Percentiles rank a stretch among this genome's conserved stretches.
Evolutionary conservation across 2,888 invertebrate species (phyloP).

Genomic region (Timema podura): DNA sequence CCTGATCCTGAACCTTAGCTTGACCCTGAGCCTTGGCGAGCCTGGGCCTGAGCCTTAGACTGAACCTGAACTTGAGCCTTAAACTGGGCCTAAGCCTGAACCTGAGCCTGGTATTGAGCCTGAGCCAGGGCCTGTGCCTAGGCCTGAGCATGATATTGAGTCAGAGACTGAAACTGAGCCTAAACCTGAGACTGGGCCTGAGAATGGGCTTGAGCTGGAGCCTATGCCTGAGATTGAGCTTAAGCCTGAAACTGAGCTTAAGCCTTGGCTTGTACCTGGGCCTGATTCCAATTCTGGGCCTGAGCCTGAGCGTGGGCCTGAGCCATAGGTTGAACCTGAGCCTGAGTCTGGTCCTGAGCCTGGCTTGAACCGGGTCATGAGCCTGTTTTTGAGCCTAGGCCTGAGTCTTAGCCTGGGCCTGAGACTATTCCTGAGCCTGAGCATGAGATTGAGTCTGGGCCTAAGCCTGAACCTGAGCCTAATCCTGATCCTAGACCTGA

Average conservation of each 20-base stretch:
- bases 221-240: conserved; percentile 13
- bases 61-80: too few relatives aligned
- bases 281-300: background rate
- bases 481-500: too few relatives aligned
- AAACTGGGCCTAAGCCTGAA: too few relatives aligned
- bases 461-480: background rate
- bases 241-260: conserved; percentile 10
- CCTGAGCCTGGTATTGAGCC: too few relatives aligned
- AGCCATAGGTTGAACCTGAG: too few relatives aligned
- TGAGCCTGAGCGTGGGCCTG: background rate
- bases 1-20: conserved; percentile 35
- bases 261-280: background rate
- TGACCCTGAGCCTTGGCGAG: too few relatives aligned
- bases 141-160: conserved; percentile 30
- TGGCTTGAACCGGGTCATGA: background rate
- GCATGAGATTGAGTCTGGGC: background rate
- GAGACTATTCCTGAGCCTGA: background rate
- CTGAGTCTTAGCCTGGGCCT: background rate
- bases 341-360: background rate
- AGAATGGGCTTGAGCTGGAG: conserved; percentile 1
- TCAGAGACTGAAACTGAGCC: conserved; percentile 38
- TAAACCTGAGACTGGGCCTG: conserved; percentile 36
- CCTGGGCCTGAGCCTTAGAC: conserved; percentile 30
- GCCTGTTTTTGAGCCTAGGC: background rate
- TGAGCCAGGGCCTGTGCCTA: conserved; percentile 22